Evolutionary conservation across 2,888 invertebrate genomes (phyloP).

Genomic region (Ophonus ardosiacus): DNA sequence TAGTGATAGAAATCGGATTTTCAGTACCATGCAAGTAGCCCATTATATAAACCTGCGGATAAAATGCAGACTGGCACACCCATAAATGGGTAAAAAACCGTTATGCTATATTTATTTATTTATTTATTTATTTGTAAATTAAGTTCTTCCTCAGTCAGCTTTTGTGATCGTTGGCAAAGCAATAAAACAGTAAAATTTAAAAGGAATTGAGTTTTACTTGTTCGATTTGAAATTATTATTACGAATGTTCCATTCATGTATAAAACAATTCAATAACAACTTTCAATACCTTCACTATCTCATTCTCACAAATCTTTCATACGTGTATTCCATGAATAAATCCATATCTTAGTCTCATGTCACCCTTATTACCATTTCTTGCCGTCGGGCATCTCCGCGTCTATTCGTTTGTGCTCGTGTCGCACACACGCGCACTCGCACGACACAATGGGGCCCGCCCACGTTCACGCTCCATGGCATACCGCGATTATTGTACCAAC

Average conservation of each 20-base stretch:
- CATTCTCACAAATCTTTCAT: conserved; percentile 7
- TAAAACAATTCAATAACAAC: background rate
- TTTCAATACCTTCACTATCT: conserved; percentile 1
- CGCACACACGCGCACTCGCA: conserved; percentile 21
- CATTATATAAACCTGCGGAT: no score
- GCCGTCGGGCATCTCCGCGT: background rate
- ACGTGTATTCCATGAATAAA: conserved; percentile 15
- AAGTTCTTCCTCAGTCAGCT: no score
- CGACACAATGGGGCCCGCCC: conserved; percentile 46
- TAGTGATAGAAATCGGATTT: no score
- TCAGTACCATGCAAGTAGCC: no score
- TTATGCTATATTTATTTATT: no score
- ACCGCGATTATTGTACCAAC: conserved; percentile 63
- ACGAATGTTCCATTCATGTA: background rate
- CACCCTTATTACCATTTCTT: conserved; percentile 31
- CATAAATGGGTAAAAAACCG: no score
- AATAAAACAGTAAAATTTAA: background rate
- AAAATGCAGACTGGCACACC: no score
- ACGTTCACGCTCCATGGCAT: conserved; percentile 45
- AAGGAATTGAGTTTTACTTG: background rate
- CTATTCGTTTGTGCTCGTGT: conserved; percentile 18
- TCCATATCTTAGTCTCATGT: conserved; percentile 5
- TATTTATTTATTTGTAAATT: no score
- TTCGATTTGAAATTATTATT: background rate
- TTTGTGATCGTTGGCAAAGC: no score